phyloP scores from a whole-genome alignment of 2,888 invertebrate genomes.

The Entomobrya multifasciata region DNA sequence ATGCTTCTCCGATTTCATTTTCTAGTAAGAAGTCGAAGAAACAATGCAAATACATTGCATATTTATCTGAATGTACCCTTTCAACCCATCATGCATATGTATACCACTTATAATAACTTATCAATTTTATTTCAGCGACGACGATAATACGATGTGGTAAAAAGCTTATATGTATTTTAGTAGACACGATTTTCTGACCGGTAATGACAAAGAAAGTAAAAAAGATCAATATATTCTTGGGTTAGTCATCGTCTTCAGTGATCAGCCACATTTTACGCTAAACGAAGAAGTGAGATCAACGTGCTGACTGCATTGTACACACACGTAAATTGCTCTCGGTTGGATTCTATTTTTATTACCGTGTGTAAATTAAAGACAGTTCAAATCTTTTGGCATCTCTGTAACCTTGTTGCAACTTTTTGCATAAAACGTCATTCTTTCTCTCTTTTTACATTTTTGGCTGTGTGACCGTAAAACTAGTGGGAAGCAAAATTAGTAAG shows the following conservation, averaged over 20 bases:
- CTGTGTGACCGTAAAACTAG: slow-evolving; percentile 1
- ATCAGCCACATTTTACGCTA: too few relatives aligned
- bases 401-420: slow-evolving; percentile 44
- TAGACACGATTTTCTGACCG: not conserved
- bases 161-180: not conserved
- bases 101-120: not conserved
- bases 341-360: slow-evolving; percentile 2
- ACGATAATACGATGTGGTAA: not conserved
- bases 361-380: slow-evolving; percentile 49
- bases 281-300: too few relatives aligned
- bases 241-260: too few relatives aligned
- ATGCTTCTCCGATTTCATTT: not conserved
- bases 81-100: not conserved
- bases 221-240: too few relatives aligned
- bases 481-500: too few relatives aligned
- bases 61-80: not conserved
- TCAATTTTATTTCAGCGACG: not conserved
- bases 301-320: too few relatives aligned
- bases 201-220: too few relatives aligned
- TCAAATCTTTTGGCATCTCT: slow-evolving; percentile 51
- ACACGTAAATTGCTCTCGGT: not conserved
- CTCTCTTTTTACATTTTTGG: not conserved
- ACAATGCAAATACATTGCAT: too few relatives aligned
- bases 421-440: slow-evolving; percentile 17
- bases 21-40: too few relatives aligned